These are phyloP conservation scores for Physeter macrocephalus DNA, from an alignment of 2,113 vertebrate species.

Conservation along the genomic window DNA sequence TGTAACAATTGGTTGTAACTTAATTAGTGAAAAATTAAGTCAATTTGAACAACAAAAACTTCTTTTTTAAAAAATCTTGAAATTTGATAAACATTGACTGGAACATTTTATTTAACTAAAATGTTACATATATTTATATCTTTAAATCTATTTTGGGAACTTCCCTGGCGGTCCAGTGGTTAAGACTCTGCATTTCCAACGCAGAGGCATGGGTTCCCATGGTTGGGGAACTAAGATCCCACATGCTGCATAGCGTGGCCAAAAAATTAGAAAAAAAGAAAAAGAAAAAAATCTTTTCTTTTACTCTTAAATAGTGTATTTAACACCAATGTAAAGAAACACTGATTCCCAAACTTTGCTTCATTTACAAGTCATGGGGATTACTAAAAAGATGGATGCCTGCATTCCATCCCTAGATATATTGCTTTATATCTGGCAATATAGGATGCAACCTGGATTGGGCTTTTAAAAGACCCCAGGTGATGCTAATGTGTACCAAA, in stretches of 20 bases:
- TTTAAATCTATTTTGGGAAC: not conserved
- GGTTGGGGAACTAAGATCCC: too few relatives aligned
- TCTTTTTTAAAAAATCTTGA: not conserved
- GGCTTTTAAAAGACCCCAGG: not conserved
- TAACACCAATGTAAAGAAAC: not conserved
- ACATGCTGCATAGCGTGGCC: too few relatives aligned
- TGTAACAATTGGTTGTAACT: not conserved
- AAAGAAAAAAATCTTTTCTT: rapidly evolving
- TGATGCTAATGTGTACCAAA: not conserved
- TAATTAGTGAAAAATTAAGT: not conserved
- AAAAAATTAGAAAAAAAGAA: too few relatives aligned
- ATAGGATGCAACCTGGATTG: not conserved
- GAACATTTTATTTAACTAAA: not conserved
- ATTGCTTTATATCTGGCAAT: not conserved
- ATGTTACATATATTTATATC: not conserved
- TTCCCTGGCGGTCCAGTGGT: too few relatives aligned
- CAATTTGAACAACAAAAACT: not conserved
- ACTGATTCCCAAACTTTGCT: not conserved
- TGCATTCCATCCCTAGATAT: not conserved
- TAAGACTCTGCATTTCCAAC: too few relatives aligned
- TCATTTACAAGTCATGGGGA: not conserved
- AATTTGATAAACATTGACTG: not conserved
- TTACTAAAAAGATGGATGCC: not conserved
- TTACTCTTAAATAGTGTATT: not conserved
- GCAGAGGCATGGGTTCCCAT: too few relatives aligned